A percentile compares a stretch with the other conserved stretches of the same genome.
Conservation (phyloP, 2,888 invertebrate genomes). For the Ypsolopha sequella region DNA sequence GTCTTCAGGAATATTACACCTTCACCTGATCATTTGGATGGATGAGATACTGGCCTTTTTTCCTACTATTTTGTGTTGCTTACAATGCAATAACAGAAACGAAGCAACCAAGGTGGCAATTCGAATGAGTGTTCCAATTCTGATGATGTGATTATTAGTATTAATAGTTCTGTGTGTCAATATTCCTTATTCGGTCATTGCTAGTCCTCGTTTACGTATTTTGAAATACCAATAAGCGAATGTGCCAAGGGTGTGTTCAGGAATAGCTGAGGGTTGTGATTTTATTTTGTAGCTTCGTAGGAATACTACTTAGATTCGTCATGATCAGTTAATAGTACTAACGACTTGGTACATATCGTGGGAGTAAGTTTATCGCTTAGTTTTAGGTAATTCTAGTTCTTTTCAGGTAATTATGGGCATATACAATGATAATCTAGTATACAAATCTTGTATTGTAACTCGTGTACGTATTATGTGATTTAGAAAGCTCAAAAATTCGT, state of each 20-base stretch:
- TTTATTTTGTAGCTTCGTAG: constrained; percentile 24
- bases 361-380: constrained; percentile 35
- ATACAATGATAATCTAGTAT: too few species aligned
- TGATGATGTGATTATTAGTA: too few species aligned
- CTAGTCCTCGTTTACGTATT: constrained; percentile 17
- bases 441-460: too few species aligned
- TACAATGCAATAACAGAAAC: too few species aligned
- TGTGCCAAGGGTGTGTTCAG: constrained; percentile 23
- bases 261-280: constrained; percentile 45
- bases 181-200: constrained; percentile 3
- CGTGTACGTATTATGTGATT: constrained; percentile 20
- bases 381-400: constrained; percentile 2
- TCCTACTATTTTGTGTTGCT: too few species aligned
- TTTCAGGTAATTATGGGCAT: neutral
- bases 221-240: constrained; percentile 19
- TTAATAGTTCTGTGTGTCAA: neutral
- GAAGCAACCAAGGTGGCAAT: too few species aligned
- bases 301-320: constrained; percentile 12
- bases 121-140: too few species aligned
- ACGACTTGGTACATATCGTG: constrained; percentile 37
- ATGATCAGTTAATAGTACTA: neutral
- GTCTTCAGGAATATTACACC: constrained; percentile 41
- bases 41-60: neutral
- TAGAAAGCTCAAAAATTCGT: constrained; percentile 45
- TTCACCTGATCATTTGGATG: constrained; percentile 23